Conservation (phyloP, 1,140 invertebrate species). For the Pogonomyrmex californicus region DNA sequence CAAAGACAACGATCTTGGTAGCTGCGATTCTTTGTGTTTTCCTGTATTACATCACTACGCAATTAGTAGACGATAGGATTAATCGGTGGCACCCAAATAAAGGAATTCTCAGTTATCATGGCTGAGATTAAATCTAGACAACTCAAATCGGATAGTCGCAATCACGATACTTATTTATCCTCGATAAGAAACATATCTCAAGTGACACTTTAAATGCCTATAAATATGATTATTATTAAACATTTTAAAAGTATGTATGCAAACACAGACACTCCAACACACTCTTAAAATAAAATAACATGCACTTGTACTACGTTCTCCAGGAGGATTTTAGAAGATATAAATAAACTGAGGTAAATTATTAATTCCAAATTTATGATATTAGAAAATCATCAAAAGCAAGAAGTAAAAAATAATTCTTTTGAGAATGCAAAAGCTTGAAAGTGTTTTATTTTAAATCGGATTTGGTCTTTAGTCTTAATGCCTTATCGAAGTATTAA, state of each 20-base stretch:
- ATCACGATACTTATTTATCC: not conserved
- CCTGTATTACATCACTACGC: not conserved
- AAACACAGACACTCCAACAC: not conserved
- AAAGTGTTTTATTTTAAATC: not conserved
- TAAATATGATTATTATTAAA: conserved; percentile 5
- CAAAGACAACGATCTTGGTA: not conserved
- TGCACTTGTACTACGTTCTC: not conserved
- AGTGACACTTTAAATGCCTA: not conserved
- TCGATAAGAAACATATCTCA: not conserved
- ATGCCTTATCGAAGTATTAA: not conserved
- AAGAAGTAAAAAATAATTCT: not conserved
- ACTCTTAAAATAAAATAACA: not conserved
- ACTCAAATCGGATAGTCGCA: not conserved
- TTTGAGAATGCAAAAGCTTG: not conserved
- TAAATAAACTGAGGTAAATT: not conserved
- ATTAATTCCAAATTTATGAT: not conserved
- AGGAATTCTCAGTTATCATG: not conserved
- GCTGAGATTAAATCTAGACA: conserved; percentile 12
- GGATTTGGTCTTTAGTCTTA: not conserved
- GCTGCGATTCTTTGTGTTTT: conserved; percentile 31
- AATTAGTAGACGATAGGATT: conserved; percentile 12
- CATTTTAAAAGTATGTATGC: not conserved
- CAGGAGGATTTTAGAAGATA: not conserved
- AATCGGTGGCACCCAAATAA: not conserved
- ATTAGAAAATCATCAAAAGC: too few species aligned